These are phyloP conservation scores for Hetaerina americana DNA, from an alignment of 1,140 invertebrate genomes.

Conservation along the genomic window DNA sequence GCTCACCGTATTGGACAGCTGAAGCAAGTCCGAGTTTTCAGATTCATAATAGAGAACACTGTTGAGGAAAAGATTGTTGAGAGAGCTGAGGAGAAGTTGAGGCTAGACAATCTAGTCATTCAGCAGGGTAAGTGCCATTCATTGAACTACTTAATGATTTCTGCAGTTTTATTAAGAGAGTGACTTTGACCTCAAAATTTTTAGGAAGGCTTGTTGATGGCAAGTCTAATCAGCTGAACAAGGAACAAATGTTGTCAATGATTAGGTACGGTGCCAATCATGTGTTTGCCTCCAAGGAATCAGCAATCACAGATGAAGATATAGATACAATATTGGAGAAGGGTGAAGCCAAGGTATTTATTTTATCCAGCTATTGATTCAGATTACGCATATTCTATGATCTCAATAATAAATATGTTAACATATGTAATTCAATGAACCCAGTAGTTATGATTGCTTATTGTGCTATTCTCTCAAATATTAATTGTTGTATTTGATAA, in stretches of 20 bases:
- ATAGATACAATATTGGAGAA: constrained; percentile 46
- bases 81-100: constrained; percentile 50
- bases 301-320: constrained; percentile 52
- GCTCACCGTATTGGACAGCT: constrained; percentile 54
- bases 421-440: no score
- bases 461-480: no score
- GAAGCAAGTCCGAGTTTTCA: constrained; percentile 53
- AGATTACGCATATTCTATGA: no score
- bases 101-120: constrained; percentile 48
- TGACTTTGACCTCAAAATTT: constrained; percentile 2
- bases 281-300: constrained; percentile 57
- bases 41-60: constrained; percentile 52
- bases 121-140: constrained; percentile 39
- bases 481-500: no score
- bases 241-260: constrained; percentile 58
- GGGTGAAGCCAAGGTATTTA: constrained; percentile 37
- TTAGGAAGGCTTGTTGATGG: constrained; percentile 44
- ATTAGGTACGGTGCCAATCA: constrained; percentile 56
- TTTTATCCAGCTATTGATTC: not conserved
- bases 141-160: not conserved
- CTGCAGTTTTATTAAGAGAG: no score
- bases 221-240: constrained; percentile 41
- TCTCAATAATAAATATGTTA: no score
- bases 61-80: constrained; percentile 59
- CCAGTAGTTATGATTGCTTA: no score